Conservation (phyloP, 1,140 invertebrate species). For the Caligus rogercresseyi region DNA sequence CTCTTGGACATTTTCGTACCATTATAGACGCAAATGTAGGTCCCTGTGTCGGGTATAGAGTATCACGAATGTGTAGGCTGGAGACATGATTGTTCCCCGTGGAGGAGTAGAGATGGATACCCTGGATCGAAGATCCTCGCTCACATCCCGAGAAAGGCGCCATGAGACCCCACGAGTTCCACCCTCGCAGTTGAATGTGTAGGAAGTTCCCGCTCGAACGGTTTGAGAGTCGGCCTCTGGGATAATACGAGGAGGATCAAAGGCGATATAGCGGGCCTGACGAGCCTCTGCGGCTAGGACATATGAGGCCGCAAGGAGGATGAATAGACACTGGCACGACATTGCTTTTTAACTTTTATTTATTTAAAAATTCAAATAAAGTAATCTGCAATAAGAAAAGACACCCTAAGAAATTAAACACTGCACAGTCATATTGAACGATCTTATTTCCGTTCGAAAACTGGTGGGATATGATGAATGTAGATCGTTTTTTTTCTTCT, state of each 20-base stretch:
- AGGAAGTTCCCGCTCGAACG: not conserved
- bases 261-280: not conserved
- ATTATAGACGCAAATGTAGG: constrained; percentile 8
- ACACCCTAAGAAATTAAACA: not conserved
- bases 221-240: not conserved
- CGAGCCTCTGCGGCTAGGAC: not conserved
- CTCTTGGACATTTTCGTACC: not conserved
- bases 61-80: not conserved
- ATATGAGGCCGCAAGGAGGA: not conserved
- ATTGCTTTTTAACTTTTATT: too few species aligned
- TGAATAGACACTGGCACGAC: too few species aligned
- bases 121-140: not conserved
- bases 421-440: not conserved
- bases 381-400: not conserved
- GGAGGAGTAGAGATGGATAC: not conserved
- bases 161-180: constrained; percentile 1
- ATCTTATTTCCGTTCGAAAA: not conserved
- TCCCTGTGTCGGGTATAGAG: constrained; percentile 10
- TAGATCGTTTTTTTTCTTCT: not conserved
- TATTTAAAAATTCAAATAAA: too few species aligned
- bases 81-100: not conserved
- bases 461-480: not conserved
- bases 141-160: not conserved
- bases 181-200: constrained; percentile 8
- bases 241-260: constrained; percentile 1